Evolutionary conservation across 1,140 invertebrate genomes (phyloP), one percentile per base, ranked within the genome.

Genomic region (Bombus impatiens): DNA sequence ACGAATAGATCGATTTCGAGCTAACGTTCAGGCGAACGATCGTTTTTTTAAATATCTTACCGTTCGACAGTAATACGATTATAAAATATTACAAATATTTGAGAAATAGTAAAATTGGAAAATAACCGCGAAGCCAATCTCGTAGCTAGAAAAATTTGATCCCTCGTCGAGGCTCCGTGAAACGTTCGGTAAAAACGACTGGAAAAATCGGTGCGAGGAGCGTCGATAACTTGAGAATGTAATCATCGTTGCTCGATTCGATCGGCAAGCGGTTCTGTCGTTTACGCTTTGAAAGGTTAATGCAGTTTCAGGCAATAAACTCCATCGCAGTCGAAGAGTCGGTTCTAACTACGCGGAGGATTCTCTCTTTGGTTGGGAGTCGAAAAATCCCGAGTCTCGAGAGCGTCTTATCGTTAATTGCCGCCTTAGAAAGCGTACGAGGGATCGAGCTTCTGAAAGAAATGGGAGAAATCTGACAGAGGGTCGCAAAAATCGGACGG

Each of bases 341-440:
- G 47, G 47, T 53, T 53, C 47, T 53, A 22, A 53, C 47, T 53
- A 22, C 47, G 22, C 47, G 47, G 47, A 53, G 5, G 18, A 53
- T 53, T 67, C 28, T 57, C 28, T 42, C 71, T n/a, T 28, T 72
- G 28, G 25, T 44, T 13, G 32, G 28, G 12, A 42, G 42, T 72
- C 82, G 75, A 85, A 85, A 85, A 85, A 85, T 71, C 5, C 1
- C 6, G 15, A 37, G 18, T 12, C 83, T 78, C 28, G 76, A 40
- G 68, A n/a, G 37, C 68, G 44, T 72, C 77, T 79, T 80, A 85
- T 72, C 83, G 83, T 85, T 85, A 85, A 85, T 85, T 85, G 77
- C 77, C 53, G 68, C 57, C 57, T 78, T 85, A 85, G 83, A 85
- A 85, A 85, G 83, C 53, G 62, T 44, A 32, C 74, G 35, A 25